Evolutionary conservation across 2,888 invertebrate species (phyloP).

Genomic region (Lottia scabra): DNA sequence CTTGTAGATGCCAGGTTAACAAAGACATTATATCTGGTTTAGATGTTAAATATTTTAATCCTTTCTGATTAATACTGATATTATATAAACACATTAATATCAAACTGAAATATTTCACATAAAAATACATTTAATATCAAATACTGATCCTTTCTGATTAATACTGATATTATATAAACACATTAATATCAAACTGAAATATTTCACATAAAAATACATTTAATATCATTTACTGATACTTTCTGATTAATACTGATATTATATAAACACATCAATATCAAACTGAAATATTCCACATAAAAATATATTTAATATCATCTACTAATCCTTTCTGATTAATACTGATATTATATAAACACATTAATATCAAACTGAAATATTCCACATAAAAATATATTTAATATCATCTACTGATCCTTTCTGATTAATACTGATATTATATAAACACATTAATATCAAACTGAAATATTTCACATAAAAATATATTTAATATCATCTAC

Average conservation of each 20-base stretch:
- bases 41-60: slow-evolving; percentile 45
- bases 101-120: slow-evolving; percentile 38
- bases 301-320: no score
- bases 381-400: no score
- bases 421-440: slow-evolving; percentile 53
- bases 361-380: no score
- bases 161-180: no score
- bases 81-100: slow-evolving; percentile 60
- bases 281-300: neutral
- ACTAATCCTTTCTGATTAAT: no score
- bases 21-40: slow-evolving; percentile 46
- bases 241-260: slow-evolving; percentile 58
- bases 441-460: neutral
- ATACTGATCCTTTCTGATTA: no score
- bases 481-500: no score
- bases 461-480: neutral
- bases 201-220: no score
- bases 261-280: neutral
- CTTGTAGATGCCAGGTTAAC: slow-evolving; percentile 55
- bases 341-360: no score
- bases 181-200: no score
- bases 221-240: slow-evolving; percentile 36
- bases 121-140: no score
- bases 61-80: slow-evolving; percentile 60
- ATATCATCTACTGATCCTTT: slow-evolving; percentile 45